phyloP scores from a whole-genome alignment of 1,140 invertebrate species.

The Aphaenogaster ashmeadi region DNA sequence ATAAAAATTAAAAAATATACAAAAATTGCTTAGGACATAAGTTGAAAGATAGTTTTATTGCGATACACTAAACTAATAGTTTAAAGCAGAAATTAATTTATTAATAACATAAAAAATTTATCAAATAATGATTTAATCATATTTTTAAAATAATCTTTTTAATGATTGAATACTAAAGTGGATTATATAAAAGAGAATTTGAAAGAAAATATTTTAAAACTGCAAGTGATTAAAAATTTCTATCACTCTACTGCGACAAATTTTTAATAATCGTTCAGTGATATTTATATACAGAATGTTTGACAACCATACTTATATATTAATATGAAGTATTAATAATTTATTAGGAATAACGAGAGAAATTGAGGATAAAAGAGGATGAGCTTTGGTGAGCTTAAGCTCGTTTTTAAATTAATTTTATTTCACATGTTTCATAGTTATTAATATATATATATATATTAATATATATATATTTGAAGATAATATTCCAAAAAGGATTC shows the following conservation, averaged over 20 bases:
- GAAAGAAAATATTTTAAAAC: constrained; percentile 11
- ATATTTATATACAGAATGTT: constrained; percentile 1
- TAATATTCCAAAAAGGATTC: constrained; percentile 5
- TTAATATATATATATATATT: not conserved
- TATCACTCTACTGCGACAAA: not conserved
- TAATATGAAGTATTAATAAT: constrained; percentile 24
- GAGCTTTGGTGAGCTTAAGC: not conserved
- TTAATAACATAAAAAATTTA: not conserved
- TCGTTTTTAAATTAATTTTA: constrained; percentile 32
- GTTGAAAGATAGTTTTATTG: not conserved
- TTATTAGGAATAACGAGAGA: not conserved
- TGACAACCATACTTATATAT: not conserved
- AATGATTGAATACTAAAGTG: not conserved
- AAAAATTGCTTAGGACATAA: not conserved
- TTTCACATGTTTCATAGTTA: not conserved
- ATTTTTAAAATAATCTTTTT: not conserved
- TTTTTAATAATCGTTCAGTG: not conserved
- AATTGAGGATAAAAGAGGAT: not conserved
- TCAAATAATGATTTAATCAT: not conserved
- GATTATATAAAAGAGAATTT: not conserved
- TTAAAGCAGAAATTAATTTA: not conserved
- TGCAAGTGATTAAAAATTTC: constrained; percentile 3
- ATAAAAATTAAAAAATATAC: not conserved
- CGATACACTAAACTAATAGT: not conserved
- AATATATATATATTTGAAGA: constrained; percentile 3